Evolutionary conservation across 1,140 invertebrate genomes (phyloP), one percentile per base, ranked within the genome.

Genomic region (Tachypleus tridentatus): DNA sequence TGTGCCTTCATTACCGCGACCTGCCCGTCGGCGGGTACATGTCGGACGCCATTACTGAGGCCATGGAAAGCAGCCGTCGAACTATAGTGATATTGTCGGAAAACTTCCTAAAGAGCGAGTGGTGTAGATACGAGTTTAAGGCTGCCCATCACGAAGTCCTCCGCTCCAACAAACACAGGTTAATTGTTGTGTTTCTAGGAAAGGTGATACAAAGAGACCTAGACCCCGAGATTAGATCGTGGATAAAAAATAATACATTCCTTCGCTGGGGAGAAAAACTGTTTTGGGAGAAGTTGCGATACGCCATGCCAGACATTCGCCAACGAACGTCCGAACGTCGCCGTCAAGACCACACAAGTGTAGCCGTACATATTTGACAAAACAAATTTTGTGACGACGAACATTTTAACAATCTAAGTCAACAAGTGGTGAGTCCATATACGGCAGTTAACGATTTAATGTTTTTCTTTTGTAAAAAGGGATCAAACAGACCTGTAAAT

Each of bases 241-340:
- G 94, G 77, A 81, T 97, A 63, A 95, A 95, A 76, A 93, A 89
- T 9, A 94, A 92, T 80, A 91, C 91, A 3, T 93, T 89, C 76
- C 79, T 97, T 58, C 85, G 90, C 74, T 93, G 89, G 87, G 89
- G 89, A 62, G 91, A 95, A 73, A 93, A 89, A 75, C 78, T 89
- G 51, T 96, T 97, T 76, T 97, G 92, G 93, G 89, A 94, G 73
- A 95, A 95, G 77, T 80, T 97, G 56, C 84, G 86, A 67, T 96
- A 91, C 76, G 90, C 90, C 49, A 78, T 96, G 74, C 93, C 93
- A 11, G 89, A 93, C 74, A 62, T 69, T 6, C 51, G 68, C 48
- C 64, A 65, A 49, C 48, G 67, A 4, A 29, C 29, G 29, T 29
- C 29, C 29, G 29, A 29, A 29, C 29, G 29, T 2, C 29, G 29